These are phyloP conservation scores for Pteronotus mesoamericanus DNA, from an alignment of 2,797 vertebrate species.

Conservation along the genomic window DNA sequence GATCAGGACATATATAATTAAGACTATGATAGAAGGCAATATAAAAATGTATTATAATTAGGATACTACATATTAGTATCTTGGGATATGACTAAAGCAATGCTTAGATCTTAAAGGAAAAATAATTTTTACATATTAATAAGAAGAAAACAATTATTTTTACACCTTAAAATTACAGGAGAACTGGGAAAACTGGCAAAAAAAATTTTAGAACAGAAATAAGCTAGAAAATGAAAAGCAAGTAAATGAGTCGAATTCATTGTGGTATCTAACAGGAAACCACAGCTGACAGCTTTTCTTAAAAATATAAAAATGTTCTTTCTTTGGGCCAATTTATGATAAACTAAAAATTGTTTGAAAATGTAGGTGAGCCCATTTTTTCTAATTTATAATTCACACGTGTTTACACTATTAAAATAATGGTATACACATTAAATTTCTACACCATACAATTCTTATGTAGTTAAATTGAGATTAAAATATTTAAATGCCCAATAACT, in stretches of 20 bases:
- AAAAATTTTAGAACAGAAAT: not conserved
- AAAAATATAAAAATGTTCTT: not conserved
- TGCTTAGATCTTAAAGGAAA: not conserved
- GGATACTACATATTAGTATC: not conserved
- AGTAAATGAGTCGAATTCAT: not conserved
- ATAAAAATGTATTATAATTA: constrained; percentile 13
- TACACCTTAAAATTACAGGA: constrained; percentile 3
- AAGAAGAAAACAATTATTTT: not conserved
- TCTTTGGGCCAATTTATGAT: constrained; percentile 9
- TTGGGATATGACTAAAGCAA: not conserved
- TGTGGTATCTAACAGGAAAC: not conserved
- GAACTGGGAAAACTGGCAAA: not conserved
- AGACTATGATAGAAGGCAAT: not conserved
- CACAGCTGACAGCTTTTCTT: not conserved
- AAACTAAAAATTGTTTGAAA: constrained; percentile 17
- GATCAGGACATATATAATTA: not conserved
- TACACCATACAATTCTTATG: not conserved
- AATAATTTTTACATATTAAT: not conserved
- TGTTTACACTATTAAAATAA: not conserved
- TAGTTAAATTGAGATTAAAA: not conserved
- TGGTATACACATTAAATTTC: not conserved
- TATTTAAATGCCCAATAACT: not conserved
- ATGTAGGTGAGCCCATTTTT: not conserved
- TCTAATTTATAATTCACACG: not conserved
- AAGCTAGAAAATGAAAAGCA: not conserved